Evolutionary conservation across 2,113 vertebrate genomes (phyloP).

Genomic region (Dascyllus trimaculatus): DNA sequence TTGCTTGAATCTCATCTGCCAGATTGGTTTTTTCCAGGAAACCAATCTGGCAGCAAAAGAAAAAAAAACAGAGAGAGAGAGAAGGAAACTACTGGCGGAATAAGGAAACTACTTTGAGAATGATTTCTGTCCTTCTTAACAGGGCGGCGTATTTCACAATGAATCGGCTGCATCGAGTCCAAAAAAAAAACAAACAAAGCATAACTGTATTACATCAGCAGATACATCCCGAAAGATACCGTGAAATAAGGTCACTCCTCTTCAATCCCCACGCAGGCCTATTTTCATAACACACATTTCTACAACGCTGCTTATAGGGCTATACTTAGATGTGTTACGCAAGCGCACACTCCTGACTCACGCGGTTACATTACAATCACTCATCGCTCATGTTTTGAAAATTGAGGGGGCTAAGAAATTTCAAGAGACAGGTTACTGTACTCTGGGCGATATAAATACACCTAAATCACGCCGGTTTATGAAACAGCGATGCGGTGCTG

Average conservation of each 20-base stretch:
- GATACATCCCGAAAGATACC: slow-evolving; percentile 53
- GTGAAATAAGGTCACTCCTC: slow-evolving; percentile 69
- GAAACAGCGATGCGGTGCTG: slow-evolving; percentile 46
- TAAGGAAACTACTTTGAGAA: slow-evolving; percentile 43
- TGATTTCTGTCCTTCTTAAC: slow-evolving; percentile 38
- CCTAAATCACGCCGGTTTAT: slow-evolving; percentile 48
- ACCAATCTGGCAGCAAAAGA: slow-evolving; percentile 21
- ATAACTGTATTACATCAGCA: slow-evolving; percentile 69
- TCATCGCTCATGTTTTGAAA: slow-evolving; percentile 48
- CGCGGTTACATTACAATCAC: slow-evolving; percentile 58
- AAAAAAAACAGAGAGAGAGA: not conserved
- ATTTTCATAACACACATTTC: slow-evolving; percentile 50
- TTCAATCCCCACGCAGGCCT: slow-evolving; percentile 60
- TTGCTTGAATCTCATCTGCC: slow-evolving; percentile 58
- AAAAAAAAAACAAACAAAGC: slow-evolving; percentile 46
- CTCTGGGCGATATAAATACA: slow-evolving; percentile 39
- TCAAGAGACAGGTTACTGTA: slow-evolving; percentile 57
- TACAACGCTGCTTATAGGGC: slow-evolving; percentile 36
- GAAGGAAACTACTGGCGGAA: slow-evolving; percentile 30
- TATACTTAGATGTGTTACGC: slow-evolving; percentile 62
- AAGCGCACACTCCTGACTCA: slow-evolving; percentile 70
- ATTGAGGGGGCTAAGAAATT: slow-evolving; percentile 44
- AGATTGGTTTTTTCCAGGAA: slow-evolving; percentile 49
- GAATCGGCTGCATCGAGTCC: slow-evolving; percentile 43
- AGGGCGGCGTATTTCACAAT: slow-evolving; percentile 37